Conservation (phyloP, 1,140 invertebrate genomes). For the Ridgeia piscesae region DNA sequence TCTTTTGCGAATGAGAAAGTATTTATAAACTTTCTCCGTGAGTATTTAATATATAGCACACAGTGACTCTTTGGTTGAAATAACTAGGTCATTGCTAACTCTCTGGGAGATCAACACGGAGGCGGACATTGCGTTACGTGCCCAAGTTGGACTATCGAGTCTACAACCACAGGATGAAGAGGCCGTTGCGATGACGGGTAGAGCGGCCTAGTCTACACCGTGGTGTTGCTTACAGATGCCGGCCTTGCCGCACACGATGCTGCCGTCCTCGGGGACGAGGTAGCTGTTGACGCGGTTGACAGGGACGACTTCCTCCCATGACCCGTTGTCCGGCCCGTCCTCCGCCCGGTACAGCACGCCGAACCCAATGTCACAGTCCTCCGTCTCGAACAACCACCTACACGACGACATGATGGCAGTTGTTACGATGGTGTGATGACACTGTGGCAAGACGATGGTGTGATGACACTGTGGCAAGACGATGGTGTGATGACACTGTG, state of each 20-base stretch:
- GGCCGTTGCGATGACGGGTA: too few relatives aligned
- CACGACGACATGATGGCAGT: background rate
- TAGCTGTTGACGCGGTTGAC: constrained; percentile 45
- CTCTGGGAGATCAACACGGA: too few relatives aligned
- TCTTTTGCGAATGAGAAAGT: too few relatives aligned
- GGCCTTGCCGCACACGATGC: constrained; percentile 34
- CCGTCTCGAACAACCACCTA: constrained; percentile 15
- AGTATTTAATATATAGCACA: too few relatives aligned
- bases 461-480: background rate
- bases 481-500: background rate
- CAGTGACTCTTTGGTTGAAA: too few relatives aligned
- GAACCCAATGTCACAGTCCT: constrained; percentile 16
- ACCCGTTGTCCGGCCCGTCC: background rate
- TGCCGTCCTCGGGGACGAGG: constrained; percentile 47
- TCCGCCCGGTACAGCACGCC: background rate
- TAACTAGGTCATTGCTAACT: too few relatives aligned
- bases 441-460: background rate
- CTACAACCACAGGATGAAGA: too few relatives aligned
- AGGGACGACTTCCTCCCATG: constrained; percentile 34
- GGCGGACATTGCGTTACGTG: too few relatives aligned
- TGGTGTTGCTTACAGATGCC: constrained; percentile 43
- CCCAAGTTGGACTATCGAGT: too few relatives aligned
- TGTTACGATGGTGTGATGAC: background rate
- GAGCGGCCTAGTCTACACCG: too few relatives aligned
- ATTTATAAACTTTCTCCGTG: too few relatives aligned